Conservation (phyloP, 1,140 invertebrate genomes). For the Zaprionus camerounensis region DNA sequence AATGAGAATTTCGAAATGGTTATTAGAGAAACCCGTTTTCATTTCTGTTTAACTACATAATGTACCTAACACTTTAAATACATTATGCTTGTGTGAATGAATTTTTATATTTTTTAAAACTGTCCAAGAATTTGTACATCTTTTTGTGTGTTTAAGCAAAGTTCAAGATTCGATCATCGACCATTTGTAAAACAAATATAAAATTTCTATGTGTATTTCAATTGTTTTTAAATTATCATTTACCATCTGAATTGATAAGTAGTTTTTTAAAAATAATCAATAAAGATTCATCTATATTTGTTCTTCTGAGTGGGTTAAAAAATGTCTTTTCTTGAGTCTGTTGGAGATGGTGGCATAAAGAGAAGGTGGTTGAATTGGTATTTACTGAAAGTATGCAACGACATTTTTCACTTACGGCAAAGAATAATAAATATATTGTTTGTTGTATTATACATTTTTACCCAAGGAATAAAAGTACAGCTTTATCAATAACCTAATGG, state of each 20-base stretch:
- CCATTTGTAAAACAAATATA: constrained; percentile 48
- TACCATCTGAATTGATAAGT: constrained; percentile 72
- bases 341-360: background rate
- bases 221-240: constrained; percentile 63
- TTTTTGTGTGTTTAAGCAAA: constrained; percentile 68
- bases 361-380: background rate
- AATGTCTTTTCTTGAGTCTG: constrained; percentile 3
- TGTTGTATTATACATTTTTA: background rate
- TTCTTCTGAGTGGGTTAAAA: constrained; percentile 82
- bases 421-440: background rate
- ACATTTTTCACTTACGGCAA: background rate
- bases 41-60: constrained; percentile 31
- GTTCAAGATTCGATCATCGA: constrained; percentile 61
- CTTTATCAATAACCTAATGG: too few species aligned
- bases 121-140: constrained; percentile 48
- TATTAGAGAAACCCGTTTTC: constrained; percentile 28
- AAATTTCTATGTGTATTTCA: constrained; percentile 53
- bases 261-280: constrained; percentile 73
- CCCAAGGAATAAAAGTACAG: too few species aligned
- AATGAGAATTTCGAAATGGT: constrained; percentile 49
- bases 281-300: constrained; percentile 80
- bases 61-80: constrained; percentile 36
- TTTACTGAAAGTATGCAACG: constrained; percentile 10
- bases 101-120: constrained; percentile 39
- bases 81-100: constrained; percentile 26